Evolutionary conservation across 2,888 invertebrate genomes (phyloP), one percentile per base, ranked within the genome.

Genomic region (Cephus nigrinus): DNA sequence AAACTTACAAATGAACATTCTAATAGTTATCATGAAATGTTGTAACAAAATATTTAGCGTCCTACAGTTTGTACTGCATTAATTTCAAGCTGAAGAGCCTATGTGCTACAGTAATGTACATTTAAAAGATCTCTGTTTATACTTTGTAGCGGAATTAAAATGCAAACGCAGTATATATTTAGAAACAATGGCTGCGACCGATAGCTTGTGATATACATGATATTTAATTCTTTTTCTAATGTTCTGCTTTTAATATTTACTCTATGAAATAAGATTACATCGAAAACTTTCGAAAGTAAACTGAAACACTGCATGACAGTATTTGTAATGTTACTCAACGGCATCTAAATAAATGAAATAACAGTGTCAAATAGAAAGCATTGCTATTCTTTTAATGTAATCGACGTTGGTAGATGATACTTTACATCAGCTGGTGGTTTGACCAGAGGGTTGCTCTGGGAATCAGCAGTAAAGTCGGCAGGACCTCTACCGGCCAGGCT

Each of bases 221-320:
- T 71, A 71, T 71, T 71, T 71, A 71, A 71, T 30, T 71, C 30
- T 71, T 71, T 71, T 55, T 23, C 55, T 55, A 55, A 55, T 23
- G 2, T 55, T 55, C 55, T 55, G 55, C 23, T 55, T 55, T 23
- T 55, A 55, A 55, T 55, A 55, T 55, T 55, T 55, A 55, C 55
- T 55, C 55, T 23, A 23, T 55, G 9, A 55, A 55, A 55, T 55
- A 9, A 55, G 55, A 55, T 55, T 55, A 55, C 23, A 55, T 55
- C 9, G 55, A 55, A 55, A 23, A 2, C 9, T 23, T 55, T 55
- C 55, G 23, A 55, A 55, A 23, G 55, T 40, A 2, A 23, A 23
- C 9, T 55, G 9, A 15, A 55, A 23, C 5, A 55, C 23, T 55
- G 55, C 9, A 55, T 55, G 40, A 23, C 2, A 55, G 40, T 55